Evolutionary conservation across 2,113 vertebrate species (phyloP), one percentile per base, ranked within the genome.

Genomic region (Emydura subglobosa): DNA sequence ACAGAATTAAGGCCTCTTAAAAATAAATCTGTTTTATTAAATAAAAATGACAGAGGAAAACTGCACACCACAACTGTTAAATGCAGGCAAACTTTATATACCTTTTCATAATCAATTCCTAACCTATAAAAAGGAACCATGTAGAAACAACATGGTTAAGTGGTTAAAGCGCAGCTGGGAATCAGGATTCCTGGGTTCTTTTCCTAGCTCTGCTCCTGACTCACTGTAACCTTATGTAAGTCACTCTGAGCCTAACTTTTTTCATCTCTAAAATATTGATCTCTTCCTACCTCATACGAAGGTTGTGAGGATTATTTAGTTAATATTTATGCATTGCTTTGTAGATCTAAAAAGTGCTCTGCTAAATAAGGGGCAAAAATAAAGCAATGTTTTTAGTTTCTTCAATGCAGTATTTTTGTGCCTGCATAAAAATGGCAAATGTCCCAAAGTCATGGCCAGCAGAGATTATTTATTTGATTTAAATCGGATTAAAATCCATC

Each of bases 1-100:
- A 24, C 61, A 55, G 53, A 42, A 13, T 76, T 34, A 14, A 47
- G 24, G 6, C 4, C 7, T 29, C 47, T 76, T 78, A 12, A 42
- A 78, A 42, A 4, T 10, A 42, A 87, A 59, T 85, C 6, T 87
- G 4, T 44, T 50, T 16, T 16, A 74, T 92, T 68, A 54, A 55
- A 68, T 79, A n/a, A 65, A 88, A 91, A 14, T 21, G 2, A 31
- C 7, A 1, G 1, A 31, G n/a, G 79, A 88, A n/a, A 55, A 94
- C 29, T 10, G 76, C 3, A 4, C 19, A 0, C 0, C n/a, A 22
- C 61, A 88, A 3, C 65, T 80, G 10, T 59, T 85, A 59, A 59
- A 44, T 1, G 0, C 0, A 85, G 88, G 24, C 5, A 42, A 22
- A 50, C 29, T 34, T 29, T 44, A 29, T 2, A 2, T 25, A 7